A percentile compares a stretch with the other conserved stretches of the same genome.
phyloP scores from a whole-genome alignment of 2,797 vertebrate genomes.

The Diglossa cyanea region DNA sequence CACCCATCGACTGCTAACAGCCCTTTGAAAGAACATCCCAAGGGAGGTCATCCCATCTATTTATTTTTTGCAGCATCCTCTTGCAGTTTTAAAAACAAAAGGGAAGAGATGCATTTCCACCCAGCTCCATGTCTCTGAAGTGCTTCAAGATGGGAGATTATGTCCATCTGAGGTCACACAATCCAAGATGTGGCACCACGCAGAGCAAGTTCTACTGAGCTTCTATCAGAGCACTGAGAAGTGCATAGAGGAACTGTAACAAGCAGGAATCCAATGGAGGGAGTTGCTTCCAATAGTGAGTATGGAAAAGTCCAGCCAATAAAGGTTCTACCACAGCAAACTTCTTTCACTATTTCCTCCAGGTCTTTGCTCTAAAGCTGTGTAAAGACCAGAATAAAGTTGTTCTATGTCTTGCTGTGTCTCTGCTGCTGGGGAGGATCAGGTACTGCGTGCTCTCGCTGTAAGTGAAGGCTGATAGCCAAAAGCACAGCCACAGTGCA shows the following conservation, averaged over 20 bases:
- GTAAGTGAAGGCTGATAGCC: fast-evolving
- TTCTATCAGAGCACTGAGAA: background rate
- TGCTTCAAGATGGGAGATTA: background rate
- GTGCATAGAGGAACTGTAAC: background rate
- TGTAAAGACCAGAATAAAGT: background rate
- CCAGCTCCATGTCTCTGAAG: background rate
- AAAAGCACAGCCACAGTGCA: background rate
- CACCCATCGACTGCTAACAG: background rate
- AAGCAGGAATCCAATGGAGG: background rate
- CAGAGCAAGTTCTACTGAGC: background rate
- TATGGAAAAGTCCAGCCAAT: background rate
- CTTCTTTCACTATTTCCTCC: background rate
- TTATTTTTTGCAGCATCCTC: background rate
- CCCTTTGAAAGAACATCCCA: background rate
- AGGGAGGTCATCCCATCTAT: background rate
- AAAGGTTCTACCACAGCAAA: background rate
- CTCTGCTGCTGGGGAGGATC: background rate
- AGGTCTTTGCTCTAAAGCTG: background rate
- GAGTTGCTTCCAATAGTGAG: fast-evolving
- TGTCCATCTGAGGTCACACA: background rate
- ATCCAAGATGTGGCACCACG: fast-evolving
- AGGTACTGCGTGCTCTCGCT: background rate
- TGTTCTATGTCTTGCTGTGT: background rate
- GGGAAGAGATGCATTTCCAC: background rate
- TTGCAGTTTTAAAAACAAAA: background rate